phyloP scores from a whole-genome alignment of 2,888 invertebrate genomes.

The Tetheella fluctuosa region DNA sequence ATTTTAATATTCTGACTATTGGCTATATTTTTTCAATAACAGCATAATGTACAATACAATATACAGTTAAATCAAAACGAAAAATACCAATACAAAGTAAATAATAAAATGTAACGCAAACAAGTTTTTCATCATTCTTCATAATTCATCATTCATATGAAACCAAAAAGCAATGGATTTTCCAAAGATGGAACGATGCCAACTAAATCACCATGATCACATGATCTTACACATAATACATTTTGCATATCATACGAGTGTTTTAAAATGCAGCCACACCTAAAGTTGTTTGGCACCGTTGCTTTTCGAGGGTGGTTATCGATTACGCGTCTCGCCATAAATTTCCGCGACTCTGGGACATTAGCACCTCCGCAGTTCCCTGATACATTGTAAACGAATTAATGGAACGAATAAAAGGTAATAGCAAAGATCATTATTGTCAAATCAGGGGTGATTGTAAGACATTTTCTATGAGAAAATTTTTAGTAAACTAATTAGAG shows the following conservation, averaged over 20 bases:
- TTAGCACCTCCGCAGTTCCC: slow-evolving; percentile 24
- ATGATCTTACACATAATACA: background rate
- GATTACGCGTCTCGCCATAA: slow-evolving; percentile 24
- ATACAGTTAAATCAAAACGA: no score
- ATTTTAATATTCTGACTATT: no score
- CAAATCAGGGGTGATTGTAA: background rate
- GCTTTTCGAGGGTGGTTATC: slow-evolving; percentile 17
- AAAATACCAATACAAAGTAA: no score
- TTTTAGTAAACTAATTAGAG: no score
- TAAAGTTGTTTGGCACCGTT: slow-evolving; percentile 13
- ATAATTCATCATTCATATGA: background rate
- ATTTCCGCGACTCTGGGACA: slow-evolving; percentile 21
- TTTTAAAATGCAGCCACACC: slow-evolving; percentile 16
- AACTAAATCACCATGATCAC: background rate
- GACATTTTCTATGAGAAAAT: background rate
- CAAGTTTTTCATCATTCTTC: no score
- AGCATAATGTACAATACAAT: no score
- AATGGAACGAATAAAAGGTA: background rate
- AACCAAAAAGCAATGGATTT: background rate
- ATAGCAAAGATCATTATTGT: background rate
- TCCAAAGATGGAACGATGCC: background rate
- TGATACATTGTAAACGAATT: slow-evolving; percentile 19
- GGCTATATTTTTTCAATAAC: no score
- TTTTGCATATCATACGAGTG: slow-evolving; percentile 18
- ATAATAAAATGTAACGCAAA: no score